Evolutionary conservation across 2,797 vertebrate genomes (phyloP).

Genomic region (Chelon labrosus): DNA sequence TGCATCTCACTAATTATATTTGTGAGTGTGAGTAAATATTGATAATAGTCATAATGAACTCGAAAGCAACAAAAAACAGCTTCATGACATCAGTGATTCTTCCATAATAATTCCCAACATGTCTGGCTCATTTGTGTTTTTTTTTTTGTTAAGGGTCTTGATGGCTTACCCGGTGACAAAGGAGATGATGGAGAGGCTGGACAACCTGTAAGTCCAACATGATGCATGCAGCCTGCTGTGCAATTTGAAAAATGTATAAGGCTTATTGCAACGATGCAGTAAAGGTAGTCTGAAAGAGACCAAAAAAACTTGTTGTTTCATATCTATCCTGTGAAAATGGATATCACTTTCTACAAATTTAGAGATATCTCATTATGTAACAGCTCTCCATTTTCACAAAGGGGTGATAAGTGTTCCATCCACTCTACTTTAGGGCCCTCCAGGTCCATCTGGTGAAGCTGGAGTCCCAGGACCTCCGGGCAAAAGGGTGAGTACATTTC

Average conservation of each 20-base stretch:
- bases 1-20: not conserved
- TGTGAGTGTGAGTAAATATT: not conserved
- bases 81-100: not conserved
- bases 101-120: not conserved
- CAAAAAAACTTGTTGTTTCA: not conserved
- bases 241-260: conserved; percentile 1
- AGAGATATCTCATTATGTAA: conserved; percentile 24
- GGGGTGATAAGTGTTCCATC: conserved; percentile 37
- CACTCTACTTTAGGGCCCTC: conserved; percentile 88
- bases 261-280: not conserved
- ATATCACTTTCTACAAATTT: conserved; percentile 8
- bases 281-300: not conserved
- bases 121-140: conserved; percentile 12
- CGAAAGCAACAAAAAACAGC: not conserved
- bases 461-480: conserved; percentile 97
- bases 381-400: conserved; percentile 31
- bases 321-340: not conserved
- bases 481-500: conserved; percentile 91
- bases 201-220: conserved; percentile 88
- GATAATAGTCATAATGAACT: not conserved
- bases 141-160: conserved; percentile 87
- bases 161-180: conserved; percentile 93
- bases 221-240: not conserved
- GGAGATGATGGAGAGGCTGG: conserved; percentile 98
- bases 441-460: conserved; percentile 98